A percentile compares a stretch with the other conserved stretches of the same genome.
Conservation (phyloP, 1,140 invertebrate species). For the Drosophila ohnishii region DNA sequence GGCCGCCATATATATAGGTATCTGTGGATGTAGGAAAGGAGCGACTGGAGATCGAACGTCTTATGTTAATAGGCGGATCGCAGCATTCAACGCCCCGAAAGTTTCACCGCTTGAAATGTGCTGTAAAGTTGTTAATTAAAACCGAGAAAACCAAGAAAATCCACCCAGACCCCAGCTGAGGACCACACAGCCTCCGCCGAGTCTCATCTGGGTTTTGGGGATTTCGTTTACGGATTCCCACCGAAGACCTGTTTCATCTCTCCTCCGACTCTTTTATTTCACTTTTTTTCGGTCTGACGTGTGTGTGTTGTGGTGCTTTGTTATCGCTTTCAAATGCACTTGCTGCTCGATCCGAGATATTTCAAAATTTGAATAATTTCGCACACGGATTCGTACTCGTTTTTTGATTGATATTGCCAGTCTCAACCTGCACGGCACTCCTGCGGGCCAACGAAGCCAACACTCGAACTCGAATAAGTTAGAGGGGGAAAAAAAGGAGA, state of each 20-base stretch:
- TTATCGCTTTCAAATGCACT: slow-evolving; percentile 57
- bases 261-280: slow-evolving; percentile 12
- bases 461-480: slow-evolving; percentile 35
- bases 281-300: not conserved
- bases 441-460: slow-evolving; percentile 44
- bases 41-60: slow-evolving; percentile 64
- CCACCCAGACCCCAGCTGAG: slow-evolving; percentile 51
- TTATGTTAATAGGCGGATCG: slow-evolving; percentile 73
- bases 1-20: slow-evolving; percentile 50
- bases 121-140: slow-evolving; percentile 81
- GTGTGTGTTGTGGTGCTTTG: slow-evolving; percentile 19
- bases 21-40: slow-evolving; percentile 13
- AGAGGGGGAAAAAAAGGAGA: slow-evolving; percentile 4
- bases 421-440: slow-evolving; percentile 44
- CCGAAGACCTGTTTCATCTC: slow-evolving; percentile 47
- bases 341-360: slow-evolving; percentile 39
- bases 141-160: slow-evolving; percentile 58
- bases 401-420: slow-evolving; percentile 61
- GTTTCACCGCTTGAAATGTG: slow-evolving; percentile 73
- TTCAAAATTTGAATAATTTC: slow-evolving; percentile 55
- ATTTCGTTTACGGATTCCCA: slow-evolving; percentile 61
- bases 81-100: slow-evolving; percentile 56
- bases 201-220: slow-evolving; percentile 40
- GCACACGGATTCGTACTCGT: slow-evolving; percentile 51
- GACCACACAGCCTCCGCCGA: slow-evolving; percentile 29